Evolutionary conservation across 2,797 vertebrate species (phyloP).

Genomic region (Falco columbarius): DNA sequence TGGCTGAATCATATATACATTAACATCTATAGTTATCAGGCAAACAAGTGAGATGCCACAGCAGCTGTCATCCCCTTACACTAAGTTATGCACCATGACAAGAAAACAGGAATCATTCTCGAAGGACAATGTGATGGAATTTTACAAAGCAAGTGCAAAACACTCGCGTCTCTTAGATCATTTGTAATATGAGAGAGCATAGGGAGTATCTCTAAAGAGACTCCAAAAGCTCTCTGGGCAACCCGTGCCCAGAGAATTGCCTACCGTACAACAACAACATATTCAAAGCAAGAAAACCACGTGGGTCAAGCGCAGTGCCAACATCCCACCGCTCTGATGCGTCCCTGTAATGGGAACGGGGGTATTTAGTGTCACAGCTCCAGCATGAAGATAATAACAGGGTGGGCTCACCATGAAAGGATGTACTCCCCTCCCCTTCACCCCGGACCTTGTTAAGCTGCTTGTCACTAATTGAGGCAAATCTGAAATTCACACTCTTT

Average conservation of each 20-base stretch:
- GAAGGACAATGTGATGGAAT: background rate
- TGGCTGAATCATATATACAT: too few species aligned
- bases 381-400: background rate
- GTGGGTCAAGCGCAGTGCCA: background rate
- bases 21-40: background rate
- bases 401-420: background rate
- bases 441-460: background rate
- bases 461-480: background rate
- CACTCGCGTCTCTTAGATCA: too few species aligned
- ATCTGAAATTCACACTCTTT: background rate
- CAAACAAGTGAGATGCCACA: background rate
- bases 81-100: background rate
- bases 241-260: background rate
- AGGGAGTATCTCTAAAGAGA: background rate
- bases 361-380: background rate
- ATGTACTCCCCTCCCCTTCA: background rate
- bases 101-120: background rate
- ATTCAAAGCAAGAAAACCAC: too few species aligned
- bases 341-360: background rate
- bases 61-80: background rate
- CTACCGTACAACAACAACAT: fast-evolving
- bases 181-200: too few species aligned
- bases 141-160: background rate
- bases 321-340: fast-evolving
- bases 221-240: background rate